Evolutionary conservation across 2,888 invertebrate genomes (phyloP).

Genomic region (Seladonia tumulorum): DNA sequence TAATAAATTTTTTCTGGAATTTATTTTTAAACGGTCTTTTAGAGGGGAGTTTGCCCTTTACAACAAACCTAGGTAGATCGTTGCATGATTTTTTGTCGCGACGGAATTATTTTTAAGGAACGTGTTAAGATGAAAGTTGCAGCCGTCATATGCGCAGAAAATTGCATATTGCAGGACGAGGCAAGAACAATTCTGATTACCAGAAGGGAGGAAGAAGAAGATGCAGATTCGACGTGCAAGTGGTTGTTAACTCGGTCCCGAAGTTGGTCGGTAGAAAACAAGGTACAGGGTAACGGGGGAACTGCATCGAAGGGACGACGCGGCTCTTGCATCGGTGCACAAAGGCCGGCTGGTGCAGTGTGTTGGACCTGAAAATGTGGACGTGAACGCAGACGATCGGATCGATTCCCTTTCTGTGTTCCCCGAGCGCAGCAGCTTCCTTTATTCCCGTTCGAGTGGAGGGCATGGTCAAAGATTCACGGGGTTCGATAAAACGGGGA

Average conservation of each 20-base stretch:
- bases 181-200: neutral
- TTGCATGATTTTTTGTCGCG: too few relatives aligned
- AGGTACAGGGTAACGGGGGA: neutral
- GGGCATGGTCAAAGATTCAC: constrained; percentile 35
- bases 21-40: neutral
- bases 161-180: too few relatives aligned
- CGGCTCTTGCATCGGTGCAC: constrained; percentile 34
- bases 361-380: constrained; percentile 31
- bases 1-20: neutral
- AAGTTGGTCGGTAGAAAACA: neutral
- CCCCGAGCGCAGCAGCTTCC: constrained; percentile 45
- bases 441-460: constrained; percentile 39
- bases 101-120: too few relatives aligned
- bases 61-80: too few relatives aligned
- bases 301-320: neutral
- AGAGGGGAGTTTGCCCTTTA: neutral
- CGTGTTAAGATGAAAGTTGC: too few relatives aligned
- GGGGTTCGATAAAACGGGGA: constrained; percentile 27
- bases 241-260: neutral
- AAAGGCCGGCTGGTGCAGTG: constrained; percentile 13
- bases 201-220: neutral
- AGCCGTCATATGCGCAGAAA: too few relatives aligned
- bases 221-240: neutral
- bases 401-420: constrained; percentile 47
- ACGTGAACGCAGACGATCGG: constrained; percentile 30